Evolutionary conservation across 2,113 vertebrate genomes (phyloP).

Genomic region (Sterna hirundo): DNA sequence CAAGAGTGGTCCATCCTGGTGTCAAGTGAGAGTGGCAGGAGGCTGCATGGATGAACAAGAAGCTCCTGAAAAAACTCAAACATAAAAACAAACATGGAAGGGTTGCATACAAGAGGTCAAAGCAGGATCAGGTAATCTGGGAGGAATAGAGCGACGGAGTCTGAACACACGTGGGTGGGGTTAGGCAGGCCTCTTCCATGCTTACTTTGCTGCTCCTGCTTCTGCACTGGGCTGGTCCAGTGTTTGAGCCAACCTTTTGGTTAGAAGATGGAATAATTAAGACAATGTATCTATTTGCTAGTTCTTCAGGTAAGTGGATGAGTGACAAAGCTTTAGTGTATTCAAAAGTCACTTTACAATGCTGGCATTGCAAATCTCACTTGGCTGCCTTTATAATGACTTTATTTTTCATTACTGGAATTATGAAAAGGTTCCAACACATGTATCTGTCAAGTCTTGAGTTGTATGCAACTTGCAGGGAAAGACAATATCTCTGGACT

Average conservation of each 20-base stretch:
- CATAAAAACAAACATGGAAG: not conserved
- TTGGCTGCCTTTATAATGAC: conserved; percentile 17
- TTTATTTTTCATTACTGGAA: conserved; percentile 42
- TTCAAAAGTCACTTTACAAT: not conserved
- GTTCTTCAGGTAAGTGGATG: not conserved
- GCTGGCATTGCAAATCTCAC: not conserved
- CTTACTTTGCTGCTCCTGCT: not conserved
- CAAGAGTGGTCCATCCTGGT: not conserved
- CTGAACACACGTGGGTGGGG: not conserved
- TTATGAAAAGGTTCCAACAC: not conserved
- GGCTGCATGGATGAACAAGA: not conserved
- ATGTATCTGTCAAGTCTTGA: not conserved
- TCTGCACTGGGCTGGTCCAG: not conserved
- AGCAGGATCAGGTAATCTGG: not conserved
- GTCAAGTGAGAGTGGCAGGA: not conserved
- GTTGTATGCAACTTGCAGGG: not conserved
- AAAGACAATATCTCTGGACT: not conserved
- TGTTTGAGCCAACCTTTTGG: not conserved
- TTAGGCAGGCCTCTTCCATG: not conserved
- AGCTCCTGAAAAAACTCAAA: not conserved
- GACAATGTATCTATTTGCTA: not conserved
- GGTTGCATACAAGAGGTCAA: too few species aligned
- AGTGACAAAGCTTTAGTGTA: not conserved
- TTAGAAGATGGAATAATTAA: not conserved
- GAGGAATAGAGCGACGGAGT: not conserved